Evolutionary conservation across 2,113 vertebrate genomes (phyloP), one percentile per base, ranked within the genome.

Genomic region (Ophthalmotilapia sp.): DNA sequence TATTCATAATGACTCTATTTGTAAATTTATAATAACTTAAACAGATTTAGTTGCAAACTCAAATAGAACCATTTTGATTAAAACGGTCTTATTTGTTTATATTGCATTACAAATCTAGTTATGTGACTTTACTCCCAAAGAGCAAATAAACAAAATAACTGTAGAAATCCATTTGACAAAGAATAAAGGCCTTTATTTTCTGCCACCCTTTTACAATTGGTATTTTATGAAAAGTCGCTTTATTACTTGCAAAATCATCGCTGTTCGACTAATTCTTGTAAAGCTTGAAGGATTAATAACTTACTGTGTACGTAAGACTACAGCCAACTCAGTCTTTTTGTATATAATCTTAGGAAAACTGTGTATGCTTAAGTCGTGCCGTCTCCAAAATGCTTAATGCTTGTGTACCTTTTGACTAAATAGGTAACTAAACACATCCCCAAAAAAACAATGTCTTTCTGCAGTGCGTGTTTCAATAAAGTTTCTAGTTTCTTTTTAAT

Each of bases 391-490:
- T 97, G 96, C 97, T 97, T 96, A 97, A 96, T 97, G 96, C 96
- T 97, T 98, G 97, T 98, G 97, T 99, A 97, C 97, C 96, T 96
- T 88, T 97, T 97, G 97, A 97, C 97, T 98, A 99, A 99, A 96
- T 98, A 98, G 98, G 97, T 97, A 97, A 96, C 97, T 98, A 97
- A 97, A 98, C 96, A 95, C 96, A 95, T 96, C 97, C 96, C 96
- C 97, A 97, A 97, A 94, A 65, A 65, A 38, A 6, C 33, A 65
- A 75, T 96, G 97, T 97, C 97, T 97, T 98, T 97, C 97, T 97
- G 95, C 97, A 96, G 96, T 97, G 95, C 95, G 95, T 96, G 94
- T 98, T 97, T 98, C 97, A 98, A 99, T 99, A 99, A 98, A 98
- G 97, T 98, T 97, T 97, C 84, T 98, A 97, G 97, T 97, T 97